Evolutionary conservation across 2,113 vertebrate genomes (phyloP).

Genomic region (Orientallactaga bullata): DNA sequence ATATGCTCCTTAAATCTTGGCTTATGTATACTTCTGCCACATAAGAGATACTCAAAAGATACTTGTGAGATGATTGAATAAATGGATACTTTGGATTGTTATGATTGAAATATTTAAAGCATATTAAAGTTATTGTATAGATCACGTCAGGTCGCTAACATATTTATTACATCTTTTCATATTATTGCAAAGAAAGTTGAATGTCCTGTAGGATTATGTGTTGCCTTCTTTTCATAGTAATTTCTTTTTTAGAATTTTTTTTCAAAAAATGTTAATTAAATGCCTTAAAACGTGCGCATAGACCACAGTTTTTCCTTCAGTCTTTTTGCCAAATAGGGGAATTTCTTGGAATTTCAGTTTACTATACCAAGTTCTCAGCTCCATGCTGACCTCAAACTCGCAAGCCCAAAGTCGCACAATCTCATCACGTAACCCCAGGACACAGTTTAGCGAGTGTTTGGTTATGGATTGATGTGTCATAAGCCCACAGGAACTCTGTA

Average conservation of each 20-base stretch:
- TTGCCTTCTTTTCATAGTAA: slow-evolving; percentile 33
- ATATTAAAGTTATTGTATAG: slow-evolving; percentile 59
- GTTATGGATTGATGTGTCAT: slow-evolving; percentile 65
- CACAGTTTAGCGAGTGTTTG: slow-evolving; percentile 61
- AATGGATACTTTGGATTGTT: slow-evolving; percentile 36
- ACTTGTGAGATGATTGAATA: slow-evolving; percentile 20
- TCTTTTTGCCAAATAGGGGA: slow-evolving; percentile 56
- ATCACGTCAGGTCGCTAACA: slow-evolving; percentile 24
- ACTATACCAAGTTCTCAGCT: slow-evolving; percentile 43
- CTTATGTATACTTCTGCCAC: neutral
- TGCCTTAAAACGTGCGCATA: slow-evolving; percentile 38
- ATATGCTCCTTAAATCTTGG: slow-evolving; percentile 33
- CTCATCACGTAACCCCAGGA: slow-evolving; percentile 77
- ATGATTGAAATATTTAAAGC: slow-evolving; percentile 53
- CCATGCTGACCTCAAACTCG: slow-evolving; percentile 57
- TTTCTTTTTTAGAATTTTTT: slow-evolving; percentile 55
- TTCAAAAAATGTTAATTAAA: slow-evolving; percentile 49
- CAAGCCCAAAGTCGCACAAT: slow-evolving; percentile 71
- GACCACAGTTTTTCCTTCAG: slow-evolving; percentile 57
- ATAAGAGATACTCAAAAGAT: neutral
- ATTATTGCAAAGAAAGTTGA: slow-evolving; percentile 22
- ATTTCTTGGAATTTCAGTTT: slow-evolving; percentile 74
- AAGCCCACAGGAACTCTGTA: slow-evolving; percentile 65
- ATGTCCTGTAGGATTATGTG: slow-evolving; percentile 22
- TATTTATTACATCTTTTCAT: slow-evolving; percentile 33